A percentile compares a stretch with the other conserved stretches of the same genome.
Evolutionary conservation across 2,888 invertebrate genomes (phyloP).

Genomic region (Caenorhabditis panamensis): DNA sequence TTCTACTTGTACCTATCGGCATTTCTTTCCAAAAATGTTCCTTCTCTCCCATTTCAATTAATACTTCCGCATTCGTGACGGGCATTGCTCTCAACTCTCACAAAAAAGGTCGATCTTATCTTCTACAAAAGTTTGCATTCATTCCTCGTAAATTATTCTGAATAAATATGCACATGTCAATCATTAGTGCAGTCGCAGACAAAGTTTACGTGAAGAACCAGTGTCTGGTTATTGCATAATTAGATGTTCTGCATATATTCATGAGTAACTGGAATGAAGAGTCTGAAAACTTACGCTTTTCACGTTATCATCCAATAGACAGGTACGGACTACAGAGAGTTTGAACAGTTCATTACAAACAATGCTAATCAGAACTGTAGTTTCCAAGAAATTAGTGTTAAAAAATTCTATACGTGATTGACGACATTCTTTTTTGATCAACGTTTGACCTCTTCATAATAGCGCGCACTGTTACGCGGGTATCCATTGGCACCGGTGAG

Average conservation of each 20-base stretch:
- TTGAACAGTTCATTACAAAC: too few species aligned
- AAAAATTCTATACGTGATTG: too few species aligned
- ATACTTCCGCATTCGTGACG: conserved; percentile 22
- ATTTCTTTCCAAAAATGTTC: conserved; percentile 14
- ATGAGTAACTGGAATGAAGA: conserved; percentile 13
- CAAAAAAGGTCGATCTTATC: neutral
- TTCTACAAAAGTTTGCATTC: neutral
- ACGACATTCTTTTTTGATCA: too few species aligned
- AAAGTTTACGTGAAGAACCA: neutral
- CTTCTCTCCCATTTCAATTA: conserved; percentile 20
- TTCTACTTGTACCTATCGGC: conserved; percentile 39
- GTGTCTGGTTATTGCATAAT: conserved; percentile 17
- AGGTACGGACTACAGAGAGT: neutral
- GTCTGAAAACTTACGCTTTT: neutral
- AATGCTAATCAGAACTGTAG: too few species aligned
- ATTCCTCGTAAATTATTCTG: neutral
- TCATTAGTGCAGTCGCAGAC: neutral
- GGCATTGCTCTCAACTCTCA: conserved; percentile 10
- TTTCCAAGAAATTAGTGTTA: too few species aligned
- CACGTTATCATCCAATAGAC: neutral
- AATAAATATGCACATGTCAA: conserved; percentile 10
- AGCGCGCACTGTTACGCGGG: too few species aligned
- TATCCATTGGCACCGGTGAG: too few species aligned
- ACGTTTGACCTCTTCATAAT: too few species aligned
- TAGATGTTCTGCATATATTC: conserved; percentile 30